Conservation (phyloP, 2,888 invertebrate species). For the Tetranychus piercei region DNA sequence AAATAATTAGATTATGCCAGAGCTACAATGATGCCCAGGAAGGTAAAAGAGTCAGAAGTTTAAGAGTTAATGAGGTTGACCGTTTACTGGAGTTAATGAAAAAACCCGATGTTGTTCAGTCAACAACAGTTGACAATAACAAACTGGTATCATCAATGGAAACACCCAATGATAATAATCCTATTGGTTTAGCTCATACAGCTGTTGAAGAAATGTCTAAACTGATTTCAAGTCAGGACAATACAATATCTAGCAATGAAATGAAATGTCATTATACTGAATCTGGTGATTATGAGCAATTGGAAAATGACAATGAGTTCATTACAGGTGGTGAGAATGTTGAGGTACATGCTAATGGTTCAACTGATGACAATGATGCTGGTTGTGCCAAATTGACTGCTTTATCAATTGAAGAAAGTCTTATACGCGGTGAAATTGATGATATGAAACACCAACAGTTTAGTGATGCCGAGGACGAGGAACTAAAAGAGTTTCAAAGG, state of each 20-base stretch:
- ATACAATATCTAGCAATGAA: neutral
- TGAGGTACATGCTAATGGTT: neutral
- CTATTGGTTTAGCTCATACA: neutral
- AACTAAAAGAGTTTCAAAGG: slow-evolving; percentile 18
- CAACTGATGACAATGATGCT: neutral
- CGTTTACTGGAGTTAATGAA: neutral
- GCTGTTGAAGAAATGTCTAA: neutral
- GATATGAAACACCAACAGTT: slow-evolving; percentile 10
- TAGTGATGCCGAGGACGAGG: slow-evolving; percentile 19
- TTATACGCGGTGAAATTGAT: slow-evolving; percentile 7
- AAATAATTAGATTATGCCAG: slow-evolving; percentile 5
- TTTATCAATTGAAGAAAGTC: slow-evolving; percentile 6
- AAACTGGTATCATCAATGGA: neutral
- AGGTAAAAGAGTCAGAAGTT: neutral
- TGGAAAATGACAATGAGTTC: neutral
- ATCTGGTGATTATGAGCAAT: neutral
- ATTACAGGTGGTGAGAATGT: neutral
- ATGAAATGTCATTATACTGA: neutral
- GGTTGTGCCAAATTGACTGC: slow-evolving; percentile 5
- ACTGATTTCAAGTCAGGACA: neutral
- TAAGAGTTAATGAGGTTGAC: neutral
- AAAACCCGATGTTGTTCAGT: neutral
- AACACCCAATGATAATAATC: neutral
- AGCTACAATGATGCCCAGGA: slow-evolving; percentile 4
- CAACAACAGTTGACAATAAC: neutral